Evolutionary conservation across 2,113 vertebrate species (phyloP).

Genomic region (Mus spicilegus): DNA sequence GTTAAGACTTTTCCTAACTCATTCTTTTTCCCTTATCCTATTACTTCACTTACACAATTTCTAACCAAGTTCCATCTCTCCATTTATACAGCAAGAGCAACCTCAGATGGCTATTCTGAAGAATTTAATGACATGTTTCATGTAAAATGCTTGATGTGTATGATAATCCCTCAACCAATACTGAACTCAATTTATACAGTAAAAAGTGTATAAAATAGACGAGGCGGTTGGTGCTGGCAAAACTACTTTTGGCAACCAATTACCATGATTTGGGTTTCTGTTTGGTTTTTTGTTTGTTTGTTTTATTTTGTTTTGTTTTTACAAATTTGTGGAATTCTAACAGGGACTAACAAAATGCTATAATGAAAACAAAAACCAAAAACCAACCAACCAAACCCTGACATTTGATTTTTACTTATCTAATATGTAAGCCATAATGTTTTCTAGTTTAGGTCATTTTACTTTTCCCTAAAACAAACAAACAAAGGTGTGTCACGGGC

Average conservation of each 20-base stretch:
- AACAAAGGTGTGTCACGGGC: neutral
- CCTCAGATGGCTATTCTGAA: slow-evolving; percentile 1
- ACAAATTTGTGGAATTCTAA: slow-evolving; percentile 19
- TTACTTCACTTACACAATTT: neutral
- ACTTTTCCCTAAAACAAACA: neutral
- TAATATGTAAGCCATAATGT: neutral
- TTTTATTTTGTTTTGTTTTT: neutral
- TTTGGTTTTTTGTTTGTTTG: neutral
- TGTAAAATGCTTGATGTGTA: neutral
- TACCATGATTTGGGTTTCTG: neutral
- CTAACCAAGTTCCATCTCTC: neutral
- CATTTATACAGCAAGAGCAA: neutral
- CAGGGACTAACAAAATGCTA: slow-evolving; percentile 38
- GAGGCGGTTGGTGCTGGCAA: neutral
- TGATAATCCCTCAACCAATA: slow-evolving; percentile 38
- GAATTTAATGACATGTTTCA: neutral
- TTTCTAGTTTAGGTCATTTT: slow-evolving; percentile 18
- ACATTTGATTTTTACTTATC: slow-evolving; percentile 36
- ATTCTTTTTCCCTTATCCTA: neutral
- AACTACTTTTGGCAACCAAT: slow-evolving; percentile 59
- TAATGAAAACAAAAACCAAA: slow-evolving; percentile 33
- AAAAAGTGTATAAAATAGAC: slow-evolving; percentile 4
- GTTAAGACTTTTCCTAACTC: neutral
- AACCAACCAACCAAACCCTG: neutral
- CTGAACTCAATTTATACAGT: neutral